A percentile compares a stretch with the other conserved stretches of the same genome.
phyloP scores from a whole-genome alignment of 2,888 invertebrate genomes.

The Limnephilus auricula region DNA sequence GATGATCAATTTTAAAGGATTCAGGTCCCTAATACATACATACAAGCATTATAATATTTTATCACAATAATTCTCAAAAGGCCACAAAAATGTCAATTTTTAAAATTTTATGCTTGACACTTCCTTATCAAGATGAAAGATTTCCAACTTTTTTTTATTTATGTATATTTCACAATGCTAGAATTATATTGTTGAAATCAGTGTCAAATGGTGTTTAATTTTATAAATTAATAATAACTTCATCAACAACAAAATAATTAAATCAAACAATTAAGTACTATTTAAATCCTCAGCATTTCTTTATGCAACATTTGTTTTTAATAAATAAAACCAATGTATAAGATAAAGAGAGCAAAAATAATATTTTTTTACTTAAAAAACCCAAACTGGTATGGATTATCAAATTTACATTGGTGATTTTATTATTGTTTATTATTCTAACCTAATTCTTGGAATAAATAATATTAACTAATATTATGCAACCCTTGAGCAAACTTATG shows the following conservation, averaged over 20 bases:
- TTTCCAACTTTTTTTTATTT: background rate
- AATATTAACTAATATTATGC: background rate
- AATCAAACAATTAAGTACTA: background rate
- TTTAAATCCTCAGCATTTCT: background rate
- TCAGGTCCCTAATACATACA: constrained; percentile 61
- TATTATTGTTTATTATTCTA: background rate
- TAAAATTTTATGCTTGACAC: background rate
- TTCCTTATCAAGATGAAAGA: background rate
- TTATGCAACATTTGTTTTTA: background rate
- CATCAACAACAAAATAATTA: background rate
- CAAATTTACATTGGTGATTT: background rate
- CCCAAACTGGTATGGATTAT: background rate
- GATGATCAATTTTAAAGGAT: constrained; percentile 65
- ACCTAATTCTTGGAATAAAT: background rate
- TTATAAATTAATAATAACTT: background rate
- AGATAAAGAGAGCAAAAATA: background rate
- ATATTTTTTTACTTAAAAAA: background rate
- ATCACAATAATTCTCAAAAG: constrained; percentile 68
- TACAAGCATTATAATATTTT: constrained; percentile 64
- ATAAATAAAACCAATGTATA: background rate
- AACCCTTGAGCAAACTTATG: constrained; percentile 8
- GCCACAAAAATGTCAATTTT: constrained; percentile 38
- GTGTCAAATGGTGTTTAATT: background rate
- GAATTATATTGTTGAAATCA: background rate
- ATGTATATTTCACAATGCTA: background rate